phyloP scores from a whole-genome alignment of 2,797 vertebrate species.

The Ispidina picta region DNA sequence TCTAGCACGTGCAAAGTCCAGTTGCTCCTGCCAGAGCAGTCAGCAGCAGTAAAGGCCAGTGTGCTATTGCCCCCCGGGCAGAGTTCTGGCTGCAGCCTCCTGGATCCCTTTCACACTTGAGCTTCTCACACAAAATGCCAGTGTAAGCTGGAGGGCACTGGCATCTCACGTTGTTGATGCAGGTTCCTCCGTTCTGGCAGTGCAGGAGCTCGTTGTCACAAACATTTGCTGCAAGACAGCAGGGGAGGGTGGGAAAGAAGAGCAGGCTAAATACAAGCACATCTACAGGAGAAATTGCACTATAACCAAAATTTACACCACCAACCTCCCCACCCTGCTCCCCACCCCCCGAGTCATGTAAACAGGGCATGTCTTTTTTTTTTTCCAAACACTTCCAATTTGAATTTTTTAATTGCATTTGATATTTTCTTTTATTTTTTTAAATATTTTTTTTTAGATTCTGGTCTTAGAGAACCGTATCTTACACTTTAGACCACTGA shows the following conservation, averaged over 20 bases:
- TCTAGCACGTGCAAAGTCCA: conserved; percentile 75
- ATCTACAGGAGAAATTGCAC: not conserved
- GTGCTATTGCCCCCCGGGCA: conserved; percentile 42
- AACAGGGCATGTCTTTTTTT: not conserved
- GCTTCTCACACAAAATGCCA: conserved; percentile 92
- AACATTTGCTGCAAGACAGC: conserved; percentile 85
- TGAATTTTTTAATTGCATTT: not conserved
- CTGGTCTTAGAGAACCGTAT: not conserved
- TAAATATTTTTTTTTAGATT: not conserved
- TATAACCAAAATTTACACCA: not conserved
- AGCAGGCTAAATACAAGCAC: conserved; percentile 39
- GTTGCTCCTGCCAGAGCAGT: conserved; percentile 72
- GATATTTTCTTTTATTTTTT: not conserved
- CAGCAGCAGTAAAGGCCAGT: conserved; percentile 65
- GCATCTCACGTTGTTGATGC: conserved; percentile 90
- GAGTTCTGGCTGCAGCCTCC: conserved; percentile 84
- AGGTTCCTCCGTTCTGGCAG: conserved; percentile 95
- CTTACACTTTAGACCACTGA: not conserved
- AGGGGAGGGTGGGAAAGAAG: conserved; percentile 4
- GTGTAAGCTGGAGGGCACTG: conserved; percentile 86
- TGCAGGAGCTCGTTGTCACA: conserved; percentile 95
- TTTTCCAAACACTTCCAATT: conserved; percentile 4
- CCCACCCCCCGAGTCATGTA: not conserved
- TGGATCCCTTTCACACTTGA: conserved; percentile 85
- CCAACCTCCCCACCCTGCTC: not conserved